phyloP scores from a whole-genome alignment of 2,888 invertebrate species.

The Drosophila paramelanica region DNA sequence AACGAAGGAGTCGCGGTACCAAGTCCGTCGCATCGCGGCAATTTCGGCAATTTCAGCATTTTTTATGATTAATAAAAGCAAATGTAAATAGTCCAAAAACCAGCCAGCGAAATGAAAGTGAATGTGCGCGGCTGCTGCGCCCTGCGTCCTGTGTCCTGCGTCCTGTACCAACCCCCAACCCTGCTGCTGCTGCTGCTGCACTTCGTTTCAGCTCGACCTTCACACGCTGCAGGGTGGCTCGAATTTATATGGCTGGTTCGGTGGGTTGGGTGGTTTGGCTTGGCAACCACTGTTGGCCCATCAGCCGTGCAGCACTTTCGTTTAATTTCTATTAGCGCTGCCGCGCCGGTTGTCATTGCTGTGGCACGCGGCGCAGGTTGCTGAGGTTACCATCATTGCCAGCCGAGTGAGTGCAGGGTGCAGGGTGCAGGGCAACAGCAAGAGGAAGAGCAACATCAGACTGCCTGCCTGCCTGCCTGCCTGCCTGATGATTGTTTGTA shows the following conservation, averaged over 20 bases:
- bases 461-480: constrained; percentile 36
- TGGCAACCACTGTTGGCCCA: constrained; percentile 17
- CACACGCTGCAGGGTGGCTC: constrained; percentile 47
- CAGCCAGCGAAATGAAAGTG: constrained; percentile 54
- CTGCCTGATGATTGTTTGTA: constrained; percentile 68
- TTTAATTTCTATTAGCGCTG: constrained; percentile 80
- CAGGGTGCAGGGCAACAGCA: no score
- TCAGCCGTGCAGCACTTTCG: constrained; percentile 65
- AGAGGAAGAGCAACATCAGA: not conserved
- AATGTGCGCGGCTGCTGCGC: constrained; percentile 21
- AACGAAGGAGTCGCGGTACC: constrained; percentile 4
- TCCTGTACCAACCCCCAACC: not conserved
- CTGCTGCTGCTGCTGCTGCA: constrained; percentile 32
- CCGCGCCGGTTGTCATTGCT: constrained; percentile 64
- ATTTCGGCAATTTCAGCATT: constrained; percentile 60
- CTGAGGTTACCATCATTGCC: constrained; percentile 70
- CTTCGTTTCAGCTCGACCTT: constrained; percentile 63
- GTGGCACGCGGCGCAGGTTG: constrained; percentile 77
- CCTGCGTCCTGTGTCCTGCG: not conserved
- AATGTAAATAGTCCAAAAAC: constrained; percentile 72
- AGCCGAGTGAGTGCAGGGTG: not conserved
- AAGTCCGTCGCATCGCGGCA: not conserved
- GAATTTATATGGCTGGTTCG: constrained; percentile 16
- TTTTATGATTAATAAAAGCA: constrained; percentile 79
- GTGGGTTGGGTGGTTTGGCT: constrained; percentile 13